Evolutionary conservation across 2,113 vertebrate genomes (phyloP).

Genomic region (Microtus richardsoni): DNA sequence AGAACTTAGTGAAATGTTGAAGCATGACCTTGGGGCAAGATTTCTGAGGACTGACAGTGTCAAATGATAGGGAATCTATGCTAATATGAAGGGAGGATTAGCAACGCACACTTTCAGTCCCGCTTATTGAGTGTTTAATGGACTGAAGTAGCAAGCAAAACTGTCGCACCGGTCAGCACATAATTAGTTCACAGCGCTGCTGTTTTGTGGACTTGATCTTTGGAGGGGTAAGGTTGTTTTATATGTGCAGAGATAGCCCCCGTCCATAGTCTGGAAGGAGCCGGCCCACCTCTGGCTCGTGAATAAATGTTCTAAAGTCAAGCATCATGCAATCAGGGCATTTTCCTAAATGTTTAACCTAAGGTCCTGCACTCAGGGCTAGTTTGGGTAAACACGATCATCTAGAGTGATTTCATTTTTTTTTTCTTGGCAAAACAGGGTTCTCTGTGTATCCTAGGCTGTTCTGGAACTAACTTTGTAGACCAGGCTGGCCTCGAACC

Average conservation of each 20-base stretch:
- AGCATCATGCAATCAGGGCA: not conserved
- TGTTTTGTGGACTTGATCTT: not conserved
- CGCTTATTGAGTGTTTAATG: conserved; percentile 38
- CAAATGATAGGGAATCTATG: conserved; percentile 1
- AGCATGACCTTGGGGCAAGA: conserved; percentile 41
- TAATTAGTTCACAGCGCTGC: not conserved
- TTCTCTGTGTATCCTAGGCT: not conserved
- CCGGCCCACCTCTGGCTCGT: not conserved
- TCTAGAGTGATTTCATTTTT: not conserved
- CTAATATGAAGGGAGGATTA: conserved; percentile 19
- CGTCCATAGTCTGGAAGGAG: no score
- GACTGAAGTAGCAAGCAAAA: not conserved
- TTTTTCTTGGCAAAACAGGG: fast-evolving
- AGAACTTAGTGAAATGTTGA: conserved; percentile 8
- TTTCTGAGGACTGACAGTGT: not conserved
- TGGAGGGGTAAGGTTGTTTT: not conserved
- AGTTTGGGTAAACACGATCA: conserved; percentile 27
- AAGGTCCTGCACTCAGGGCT: not conserved
- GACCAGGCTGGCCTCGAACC: not conserved
- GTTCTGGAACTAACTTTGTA: not conserved
- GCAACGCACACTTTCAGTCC: not conserved
- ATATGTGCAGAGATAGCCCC: not conserved
- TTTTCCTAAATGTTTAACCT: not conserved
- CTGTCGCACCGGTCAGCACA: not conserved
- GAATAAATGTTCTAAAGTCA: conserved; percentile 45